Evolutionary conservation across 2,797 vertebrate species (phyloP).

Genomic region (Chanos chanos): DNA sequence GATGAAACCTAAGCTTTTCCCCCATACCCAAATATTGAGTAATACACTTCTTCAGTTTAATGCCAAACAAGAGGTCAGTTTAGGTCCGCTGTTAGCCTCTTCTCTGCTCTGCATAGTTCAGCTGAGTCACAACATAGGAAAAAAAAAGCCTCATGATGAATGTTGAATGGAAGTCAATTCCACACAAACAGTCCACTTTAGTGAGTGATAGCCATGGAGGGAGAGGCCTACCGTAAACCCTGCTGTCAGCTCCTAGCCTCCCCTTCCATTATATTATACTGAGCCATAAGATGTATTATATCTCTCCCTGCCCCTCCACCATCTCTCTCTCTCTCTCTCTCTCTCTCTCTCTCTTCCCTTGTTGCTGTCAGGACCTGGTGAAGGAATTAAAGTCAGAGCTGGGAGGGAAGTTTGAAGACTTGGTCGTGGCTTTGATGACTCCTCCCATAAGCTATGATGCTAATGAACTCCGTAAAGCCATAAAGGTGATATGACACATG

Average conservation of each 20-base stretch:
- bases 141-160: no score
- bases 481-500: slow-evolving; percentile 81
- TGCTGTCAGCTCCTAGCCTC: slow-evolving; percentile 2
- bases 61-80: no score
- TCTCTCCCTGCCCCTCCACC: background rate
- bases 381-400: slow-evolving; percentile 89
- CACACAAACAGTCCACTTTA: background rate
- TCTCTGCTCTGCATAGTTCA: no score
- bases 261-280: background rate
- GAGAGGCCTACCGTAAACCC: slow-evolving; percentile 4
- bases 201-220: slow-evolving; percentile 11
- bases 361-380: slow-evolving; percentile 77
- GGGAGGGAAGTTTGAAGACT: slow-evolving; percentile 84
- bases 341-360: background rate
- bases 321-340: background rate
- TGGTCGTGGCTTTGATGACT: slow-evolving; percentile 88
- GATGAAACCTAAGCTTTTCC: no score
- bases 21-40: no score
- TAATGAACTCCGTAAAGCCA: slow-evolving; percentile 80
- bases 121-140: no score
- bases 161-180: slow-evolving; percentile 11
- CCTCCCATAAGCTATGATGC: slow-evolving; percentile 78
- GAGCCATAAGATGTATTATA: background rate
- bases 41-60: no score
- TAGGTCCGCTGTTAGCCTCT: no score